Base-by-base conservation (phyloP, 2,888 invertebrate genomes). In the Barypeithes pellucidus region DNA sequence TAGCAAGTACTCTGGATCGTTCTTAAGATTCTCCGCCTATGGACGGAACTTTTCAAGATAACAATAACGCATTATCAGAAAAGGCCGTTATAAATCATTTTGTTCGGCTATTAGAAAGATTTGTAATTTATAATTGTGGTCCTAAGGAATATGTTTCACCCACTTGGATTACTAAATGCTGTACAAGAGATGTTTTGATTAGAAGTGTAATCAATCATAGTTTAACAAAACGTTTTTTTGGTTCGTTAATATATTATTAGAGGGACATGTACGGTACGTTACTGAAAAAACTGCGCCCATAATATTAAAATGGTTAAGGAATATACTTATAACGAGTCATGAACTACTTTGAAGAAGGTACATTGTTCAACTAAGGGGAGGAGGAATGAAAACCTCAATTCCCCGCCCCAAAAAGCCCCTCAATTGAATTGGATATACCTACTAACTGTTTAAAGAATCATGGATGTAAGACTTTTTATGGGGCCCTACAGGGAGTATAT, bases 81-180 rank as follows among this genome's bases (percentile, higher is more conserved):
- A 72, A 39, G 61, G 43, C 18, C 22, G 67, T 50, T 57, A 72
- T 72, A 68, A 67, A 72, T 72, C 72, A 72, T 68, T 43, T 22
- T 47, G 43, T 62, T 61, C 45, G 18, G 36, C 62, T 68, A 67
- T 72, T 72, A 72, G 54, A 57, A 62, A 57, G 72, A 72, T 72
- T 72, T 72, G 72, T 72, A 68, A 68, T 72, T 72, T 72, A 72
- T 72, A 72, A 72, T 72, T 72, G 67, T 72, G 54, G 61, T 43
- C 16, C 67, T 54, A 47, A 61, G 67, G 54, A 61, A 47, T 67
- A 67, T 54, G 72, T 72, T 68, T 60, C 72, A 72, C 68, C 72
- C 72, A 72, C 68, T 63, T 61, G 59, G 52, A 45, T 60, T 63
- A 67, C 72, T 61, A 62, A 72, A 67, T 63, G 62, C 33, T 68